These are phyloP conservation scores for Dasypogon diadema DNA, from an alignment of 2,888 invertebrate genomes.

Conservation along the genomic window DNA sequence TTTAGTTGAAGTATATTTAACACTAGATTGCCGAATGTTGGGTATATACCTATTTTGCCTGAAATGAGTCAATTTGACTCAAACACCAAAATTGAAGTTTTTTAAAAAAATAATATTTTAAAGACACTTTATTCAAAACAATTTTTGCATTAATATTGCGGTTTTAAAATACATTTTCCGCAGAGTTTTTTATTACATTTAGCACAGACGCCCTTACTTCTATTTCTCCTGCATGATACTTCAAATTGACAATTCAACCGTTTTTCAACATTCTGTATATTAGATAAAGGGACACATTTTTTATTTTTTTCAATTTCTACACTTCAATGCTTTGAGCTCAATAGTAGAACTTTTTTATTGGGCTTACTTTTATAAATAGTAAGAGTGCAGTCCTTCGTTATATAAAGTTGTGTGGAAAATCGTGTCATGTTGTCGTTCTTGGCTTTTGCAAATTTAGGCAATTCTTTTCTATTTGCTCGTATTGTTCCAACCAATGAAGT, in stretches of 20 bases:
- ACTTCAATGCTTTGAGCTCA: neutral
- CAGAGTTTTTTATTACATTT: neutral
- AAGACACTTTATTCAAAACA: neutral
- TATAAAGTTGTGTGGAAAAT: conserved; percentile 2
- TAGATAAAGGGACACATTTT: neutral
- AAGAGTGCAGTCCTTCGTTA: neutral
- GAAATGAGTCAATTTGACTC: neutral
- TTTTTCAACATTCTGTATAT: neutral
- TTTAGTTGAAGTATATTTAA: too few species aligned
- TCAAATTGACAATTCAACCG: conserved; percentile 37
- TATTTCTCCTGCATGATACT: conserved; percentile 22
- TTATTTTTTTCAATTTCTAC: neutral
- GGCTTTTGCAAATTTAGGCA: neutral
- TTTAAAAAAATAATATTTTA: neutral
- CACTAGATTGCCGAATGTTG: neutral
- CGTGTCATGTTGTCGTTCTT: neutral
- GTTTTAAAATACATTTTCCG: neutral
- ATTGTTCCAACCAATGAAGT: conserved; percentile 39
- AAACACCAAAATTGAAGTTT: conserved; percentile 10
- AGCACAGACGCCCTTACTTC: conserved; percentile 14
- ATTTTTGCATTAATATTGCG: neutral
- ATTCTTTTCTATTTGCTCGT: conserved; percentile 32
- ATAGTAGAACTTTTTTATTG: neutral
- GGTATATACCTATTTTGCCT: neutral
- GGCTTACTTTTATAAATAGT: neutral